Conservation (phyloP, 2,888 invertebrate genomes). For the Cantharis nigra region DNA sequence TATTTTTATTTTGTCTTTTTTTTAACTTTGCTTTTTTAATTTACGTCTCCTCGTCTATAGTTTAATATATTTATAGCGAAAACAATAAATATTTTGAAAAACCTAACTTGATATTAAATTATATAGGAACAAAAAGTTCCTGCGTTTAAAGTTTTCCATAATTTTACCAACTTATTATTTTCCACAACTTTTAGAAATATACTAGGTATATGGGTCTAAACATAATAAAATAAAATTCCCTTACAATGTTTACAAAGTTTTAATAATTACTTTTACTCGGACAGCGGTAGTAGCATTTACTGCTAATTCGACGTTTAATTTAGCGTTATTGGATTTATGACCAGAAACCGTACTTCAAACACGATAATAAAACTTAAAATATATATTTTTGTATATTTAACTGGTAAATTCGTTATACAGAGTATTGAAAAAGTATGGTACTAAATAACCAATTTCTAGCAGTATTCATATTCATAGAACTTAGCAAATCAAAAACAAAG, state of each 20-base stretch:
- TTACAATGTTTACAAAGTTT: neutral
- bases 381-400: too few relatives aligned
- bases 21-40: neutral
- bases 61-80: too few relatives aligned
- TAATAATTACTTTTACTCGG: neutral
- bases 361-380: neutral
- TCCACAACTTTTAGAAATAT: neutral
- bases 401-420: neutral
- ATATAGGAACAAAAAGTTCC: neutral
- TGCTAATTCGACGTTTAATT: neutral
- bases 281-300: neutral
- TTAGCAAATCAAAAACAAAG: too few relatives aligned
- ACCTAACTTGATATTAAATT: too few relatives aligned
- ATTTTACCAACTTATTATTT: neutral
- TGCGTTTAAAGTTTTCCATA: neutral
- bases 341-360: neutral
- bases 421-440: too few relatives aligned
- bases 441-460: too few relatives aligned
- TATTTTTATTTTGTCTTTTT: neutral
- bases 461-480: too few relatives aligned
- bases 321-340: neutral
- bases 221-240: neutral
- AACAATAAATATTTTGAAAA: too few relatives aligned
- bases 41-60: neutral
- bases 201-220: neutral